Conservation (phyloP, 2,888 invertebrate species). For the Aethes cnicana region DNA sequence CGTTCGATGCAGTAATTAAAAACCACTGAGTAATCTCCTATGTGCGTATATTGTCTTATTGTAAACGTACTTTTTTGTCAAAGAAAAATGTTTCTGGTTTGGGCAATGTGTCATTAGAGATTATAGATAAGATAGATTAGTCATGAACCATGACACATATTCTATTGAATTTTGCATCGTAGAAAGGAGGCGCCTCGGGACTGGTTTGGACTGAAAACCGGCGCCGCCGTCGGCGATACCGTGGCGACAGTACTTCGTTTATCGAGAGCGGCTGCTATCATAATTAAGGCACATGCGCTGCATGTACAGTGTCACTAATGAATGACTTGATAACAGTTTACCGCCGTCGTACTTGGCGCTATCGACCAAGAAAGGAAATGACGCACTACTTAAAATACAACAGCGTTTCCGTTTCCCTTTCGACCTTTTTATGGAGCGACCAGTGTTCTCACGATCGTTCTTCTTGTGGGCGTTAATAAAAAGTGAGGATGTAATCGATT, state of each 20-base stretch:
- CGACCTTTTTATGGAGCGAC: slow-evolving; percentile 56
- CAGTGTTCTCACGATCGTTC: slow-evolving; percentile 65
- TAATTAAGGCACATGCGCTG: slow-evolving; percentile 47
- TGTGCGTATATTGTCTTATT: slow-evolving; percentile 46
- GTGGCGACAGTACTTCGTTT: slow-evolving; percentile 37
- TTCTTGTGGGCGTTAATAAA: slow-evolving; percentile 56
- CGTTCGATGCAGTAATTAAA: slow-evolving; percentile 66
- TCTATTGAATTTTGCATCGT: slow-evolving; percentile 15
- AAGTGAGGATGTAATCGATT: slow-evolving; percentile 56
- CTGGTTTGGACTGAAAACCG: slow-evolving; percentile 34
- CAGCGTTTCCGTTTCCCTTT: slow-evolving; percentile 71
- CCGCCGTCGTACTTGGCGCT: slow-evolving; percentile 53
- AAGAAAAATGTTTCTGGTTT: slow-evolving; percentile 21
- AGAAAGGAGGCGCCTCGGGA: slow-evolving; percentile 7
- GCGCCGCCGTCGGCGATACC: slow-evolving; percentile 33
- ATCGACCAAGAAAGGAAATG: slow-evolving; percentile 72
- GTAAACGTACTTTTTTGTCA: slow-evolving; percentile 38
- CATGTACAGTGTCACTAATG: slow-evolving; percentile 60
- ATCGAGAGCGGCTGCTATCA: slow-evolving; percentile 45
- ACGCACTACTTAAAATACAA: slow-evolving; percentile 65
- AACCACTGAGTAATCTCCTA: slow-evolving; percentile 60
- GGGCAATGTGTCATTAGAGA: slow-evolving; percentile 19
- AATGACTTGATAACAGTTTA: slow-evolving; percentile 65
- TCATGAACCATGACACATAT: slow-evolving; percentile 17
- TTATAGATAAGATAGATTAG: slow-evolving; percentile 18